Evolutionary conservation across 1,140 invertebrate species (phyloP), one percentile per base, ranked within the genome.

Genomic region (Maniola jurtina): DNA sequence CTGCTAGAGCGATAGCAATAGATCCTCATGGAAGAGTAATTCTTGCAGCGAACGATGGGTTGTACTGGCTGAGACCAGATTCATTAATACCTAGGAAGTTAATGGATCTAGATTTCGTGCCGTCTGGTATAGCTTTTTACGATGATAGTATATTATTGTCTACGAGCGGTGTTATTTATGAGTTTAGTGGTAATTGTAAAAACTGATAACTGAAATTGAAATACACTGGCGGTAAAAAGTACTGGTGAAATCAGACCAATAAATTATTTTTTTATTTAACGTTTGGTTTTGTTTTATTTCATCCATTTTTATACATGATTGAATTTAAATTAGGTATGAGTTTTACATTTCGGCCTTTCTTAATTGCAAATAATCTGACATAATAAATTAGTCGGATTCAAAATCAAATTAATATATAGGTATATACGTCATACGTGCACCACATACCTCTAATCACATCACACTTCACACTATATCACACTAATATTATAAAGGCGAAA

Each of bases 21-120:
- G 85, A 89, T 69, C 64, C 66, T 11, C 65, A 70, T 35, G 72
- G 75, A 35, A 72, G 81, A 61, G 82, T 83, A 0, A 73, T 90
- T 56, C 73, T 89, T 50, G 88, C 88, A 5, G 67, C 84, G 0
- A 90, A 88, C n/a, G 86, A 90, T 71, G 88, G 88, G 7, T 40
- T 90, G 3, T 90, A 90, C 36, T 84, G 77, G 73, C 67, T 90
- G 15, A 79, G 61, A 70, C 70, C 81, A 2, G 79, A 86, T 64
- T 84, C 76, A 59, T 36, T 86, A 1, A 84, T 90, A 36, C 88
- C 88, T 4, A 79, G 72, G 57, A 90, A 90, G 48, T 40, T 90
- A 15, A 89, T 89, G 86, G 73, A 86, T 33, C 61, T 90, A 33
- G 86, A 90, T 34, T 89, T 75, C 35, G 70, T 84, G 6, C 88